These are phyloP conservation scores for Paraescarpia echinospica DNA, from an alignment of 1,140 invertebrate species.

Conservation along the genomic window DNA sequence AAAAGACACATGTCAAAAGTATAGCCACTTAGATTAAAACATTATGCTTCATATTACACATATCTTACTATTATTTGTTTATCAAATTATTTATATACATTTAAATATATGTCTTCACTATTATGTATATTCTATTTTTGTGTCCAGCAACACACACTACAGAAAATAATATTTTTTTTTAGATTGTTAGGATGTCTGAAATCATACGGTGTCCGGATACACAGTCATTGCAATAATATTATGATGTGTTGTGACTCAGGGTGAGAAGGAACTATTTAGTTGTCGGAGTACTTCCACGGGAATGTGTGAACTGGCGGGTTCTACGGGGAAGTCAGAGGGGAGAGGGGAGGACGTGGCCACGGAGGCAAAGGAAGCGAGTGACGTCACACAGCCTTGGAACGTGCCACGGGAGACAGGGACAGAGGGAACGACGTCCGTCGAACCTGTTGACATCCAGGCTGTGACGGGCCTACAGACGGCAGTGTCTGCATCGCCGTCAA, in stretches of 20 bases:
- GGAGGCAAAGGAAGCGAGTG: neutral
- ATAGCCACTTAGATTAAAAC: too few relatives aligned
- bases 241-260: neutral
- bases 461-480: neutral
- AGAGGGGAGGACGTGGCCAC: neutral
- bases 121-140: too few relatives aligned
- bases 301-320: neutral
- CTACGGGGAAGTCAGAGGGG: neutral
- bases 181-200: too few relatives aligned
- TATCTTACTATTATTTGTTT: too few relatives aligned
- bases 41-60: too few relatives aligned
- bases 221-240: too few relatives aligned
- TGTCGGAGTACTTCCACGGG: neutral
- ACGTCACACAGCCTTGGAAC: neutral
- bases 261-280: neutral
- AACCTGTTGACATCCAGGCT: neutral
- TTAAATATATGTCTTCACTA: too few relatives aligned
- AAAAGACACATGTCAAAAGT: too few relatives aligned
- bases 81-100: too few relatives aligned
- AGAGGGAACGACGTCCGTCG: neutral
- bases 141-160: too few relatives aligned
- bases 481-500: neutral
- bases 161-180: too few relatives aligned
- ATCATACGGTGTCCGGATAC: too few relatives aligned
- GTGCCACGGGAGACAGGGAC: slow-evolving; percentile 19